A percentile compares a stretch with the other conserved stretches of the same genome.
These are phyloP conservation scores for Monopis laevigella DNA, from an alignment of 2,888 invertebrate genomes.

Conservation along the genomic window DNA sequence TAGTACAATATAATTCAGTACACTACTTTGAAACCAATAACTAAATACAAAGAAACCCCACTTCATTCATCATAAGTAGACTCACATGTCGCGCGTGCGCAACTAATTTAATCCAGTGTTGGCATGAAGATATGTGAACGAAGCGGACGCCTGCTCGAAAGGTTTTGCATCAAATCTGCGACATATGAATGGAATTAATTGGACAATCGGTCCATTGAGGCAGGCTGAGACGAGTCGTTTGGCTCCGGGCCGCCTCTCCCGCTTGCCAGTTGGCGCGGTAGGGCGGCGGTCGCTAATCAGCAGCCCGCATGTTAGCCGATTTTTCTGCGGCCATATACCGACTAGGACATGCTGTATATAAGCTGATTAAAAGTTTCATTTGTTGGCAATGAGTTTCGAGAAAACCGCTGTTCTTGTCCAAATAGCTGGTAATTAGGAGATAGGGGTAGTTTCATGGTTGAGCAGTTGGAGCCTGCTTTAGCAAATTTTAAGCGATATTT, in stretches of 20 bases:
- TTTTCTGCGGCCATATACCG: constrained; percentile 8
- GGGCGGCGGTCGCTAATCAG: constrained; percentile 39
- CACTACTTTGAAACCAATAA: no score
- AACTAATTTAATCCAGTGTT: no score
- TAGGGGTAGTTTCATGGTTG: no score
- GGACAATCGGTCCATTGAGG: constrained; percentile 53
- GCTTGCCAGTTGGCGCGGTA: constrained; percentile 52
- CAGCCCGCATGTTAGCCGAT: constrained; percentile 12
- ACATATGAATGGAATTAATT: constrained; percentile 58
- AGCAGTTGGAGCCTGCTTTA: no score
- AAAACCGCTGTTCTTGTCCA: constrained; percentile 19
- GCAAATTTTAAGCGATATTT: no score
- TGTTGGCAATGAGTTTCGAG: constrained; percentile 34
- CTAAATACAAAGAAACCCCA: no score
- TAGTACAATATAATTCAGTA: no score
- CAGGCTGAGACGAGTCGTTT: constrained; percentile 45
- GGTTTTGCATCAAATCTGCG: background rate
- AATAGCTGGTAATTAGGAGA: constrained; percentile 9
- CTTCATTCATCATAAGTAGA: no score
- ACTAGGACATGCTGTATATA: constrained; percentile 19
- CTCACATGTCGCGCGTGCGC: no score
- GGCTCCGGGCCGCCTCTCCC: constrained; percentile 30
- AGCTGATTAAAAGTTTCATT: constrained; percentile 48
- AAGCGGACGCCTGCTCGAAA: background rate
- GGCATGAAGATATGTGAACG: no score